Percentiles rank a stretch among this genome's conserved stretches.
phyloP scores from a whole-genome alignment of 2,888 invertebrate genomes.

The Conistra vaccinii region DNA sequence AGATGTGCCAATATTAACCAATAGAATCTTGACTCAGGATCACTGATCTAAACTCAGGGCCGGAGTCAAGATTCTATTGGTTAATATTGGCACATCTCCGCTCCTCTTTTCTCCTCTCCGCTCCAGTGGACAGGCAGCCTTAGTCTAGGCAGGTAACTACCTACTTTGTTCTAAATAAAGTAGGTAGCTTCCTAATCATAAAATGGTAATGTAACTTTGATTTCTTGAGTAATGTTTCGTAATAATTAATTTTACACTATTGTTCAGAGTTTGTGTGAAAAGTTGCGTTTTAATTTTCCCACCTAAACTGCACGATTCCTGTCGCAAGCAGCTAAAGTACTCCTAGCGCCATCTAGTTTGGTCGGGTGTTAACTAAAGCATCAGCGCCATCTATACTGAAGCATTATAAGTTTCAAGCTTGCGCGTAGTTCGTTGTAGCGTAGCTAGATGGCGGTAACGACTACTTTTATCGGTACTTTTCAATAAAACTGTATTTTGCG shows the following conservation, averaged over 20 bases:
- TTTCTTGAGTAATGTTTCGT: background rate
- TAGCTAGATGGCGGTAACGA: slow-evolving; percentile 39
- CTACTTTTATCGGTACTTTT: background rate
- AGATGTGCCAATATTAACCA: too few relatives aligned
- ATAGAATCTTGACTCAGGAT: too few relatives aligned
- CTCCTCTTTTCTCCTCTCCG: too few relatives aligned
- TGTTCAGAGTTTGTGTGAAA: slow-evolving; percentile 7
- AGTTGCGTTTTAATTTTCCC: background rate
- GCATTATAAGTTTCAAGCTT: background rate
- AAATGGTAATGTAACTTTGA: background rate
- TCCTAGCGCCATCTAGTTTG: slow-evolving; percentile 35
- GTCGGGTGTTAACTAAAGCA: background rate
- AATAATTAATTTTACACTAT: background rate
- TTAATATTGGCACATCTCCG: too few relatives aligned
- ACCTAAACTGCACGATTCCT: background rate
- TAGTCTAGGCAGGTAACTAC: too few relatives aligned
- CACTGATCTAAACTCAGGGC: too few relatives aligned
- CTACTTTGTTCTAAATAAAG: too few relatives aligned
- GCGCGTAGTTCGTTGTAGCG: slow-evolving; percentile 13
- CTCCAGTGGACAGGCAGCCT: too few relatives aligned
- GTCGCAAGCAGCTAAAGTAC: background rate
- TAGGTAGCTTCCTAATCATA: too few relatives aligned
- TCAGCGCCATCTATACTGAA: slow-evolving; percentile 3
- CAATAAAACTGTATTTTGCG: background rate
- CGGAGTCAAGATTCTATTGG: too few relatives aligned